Base-by-base conservation (phyloP, 2,888 invertebrate species). In the Strigamia transsilvanica region DNA sequence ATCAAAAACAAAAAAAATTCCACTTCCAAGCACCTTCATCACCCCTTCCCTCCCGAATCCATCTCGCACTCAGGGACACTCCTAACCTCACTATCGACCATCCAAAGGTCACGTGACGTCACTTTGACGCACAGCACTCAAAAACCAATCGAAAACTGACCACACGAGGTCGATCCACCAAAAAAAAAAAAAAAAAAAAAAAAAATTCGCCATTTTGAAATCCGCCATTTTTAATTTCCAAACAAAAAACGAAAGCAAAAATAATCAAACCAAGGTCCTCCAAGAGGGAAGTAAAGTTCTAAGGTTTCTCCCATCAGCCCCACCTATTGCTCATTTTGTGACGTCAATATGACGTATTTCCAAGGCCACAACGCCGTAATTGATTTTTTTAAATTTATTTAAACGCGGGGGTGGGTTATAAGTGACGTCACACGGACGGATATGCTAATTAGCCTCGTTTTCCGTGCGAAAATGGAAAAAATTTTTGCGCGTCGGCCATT, bases 341-440 rank as follows among this genome's bases (percentile, higher is more conserved):
- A 66, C 66, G 66, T 66, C 23, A 66, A 27, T 66, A 66, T 66
- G 66, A 66, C 66, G 66, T 66, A 27, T 66, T 66, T 66, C 23
- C 66, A 66, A 66, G 66, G 66, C 66, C 66, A 27, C 10, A 66
- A 34, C 3, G 27, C 18, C 51, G 51, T n/a, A 27, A 27, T 23
- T 66, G 3, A 10, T 27, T 27, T 23, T 23, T 21, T 21, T 12
- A 9, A 10, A 2, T 23, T 10, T 66, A 9, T 66, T 34, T 34
- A 5, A 66, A 66, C 13, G 27, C 27, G 66, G 23, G 10, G 66
- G 27, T 18, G 61, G 15, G 15, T 9, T 23, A 27, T 3, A 10
- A 1, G 66, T 66, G 66, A 66, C 66, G 66, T 66, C 27, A 61
- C n/a, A 18, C n/a, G 18, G 2, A 2, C 18, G 18, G 27, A 13